Conservation (phyloP, 2,797 vertebrate species). For the Aldrovandia affinis region DNA sequence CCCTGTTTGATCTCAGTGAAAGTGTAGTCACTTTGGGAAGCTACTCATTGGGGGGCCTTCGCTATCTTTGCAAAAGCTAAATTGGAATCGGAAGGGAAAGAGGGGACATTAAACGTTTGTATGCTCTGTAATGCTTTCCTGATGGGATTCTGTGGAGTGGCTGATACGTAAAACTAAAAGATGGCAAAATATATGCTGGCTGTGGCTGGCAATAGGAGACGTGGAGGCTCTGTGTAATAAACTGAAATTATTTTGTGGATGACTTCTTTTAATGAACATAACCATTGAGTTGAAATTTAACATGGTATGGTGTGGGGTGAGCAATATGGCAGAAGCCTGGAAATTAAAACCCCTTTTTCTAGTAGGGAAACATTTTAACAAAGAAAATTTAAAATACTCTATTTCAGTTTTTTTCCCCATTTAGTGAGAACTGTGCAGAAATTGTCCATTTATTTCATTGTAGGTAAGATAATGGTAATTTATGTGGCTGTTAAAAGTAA, state of each 20-base stretch:
- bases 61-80: neutral
- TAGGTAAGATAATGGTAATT: constrained; percentile 33
- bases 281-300: neutral
- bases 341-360: neutral
- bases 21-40: neutral
- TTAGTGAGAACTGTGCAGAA: neutral
- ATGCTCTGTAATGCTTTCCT: neutral
- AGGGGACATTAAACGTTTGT: neutral
- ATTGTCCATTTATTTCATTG: neutral
- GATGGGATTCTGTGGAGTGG: neutral
- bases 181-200: constrained; percentile 1
- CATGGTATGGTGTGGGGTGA: neutral
- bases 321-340: constrained; percentile 1
- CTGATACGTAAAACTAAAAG: constrained; percentile 6
- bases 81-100: neutral
- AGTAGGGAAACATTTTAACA: neutral
- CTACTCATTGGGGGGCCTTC: neutral
- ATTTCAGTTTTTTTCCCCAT: neutral
- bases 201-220: neutral
- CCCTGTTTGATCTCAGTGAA: constrained; percentile 9
- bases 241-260: neutral
- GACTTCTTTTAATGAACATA: neutral
- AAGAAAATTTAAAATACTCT: neutral
- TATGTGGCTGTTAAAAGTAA: constrained; percentile 43
- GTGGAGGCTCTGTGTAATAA: neutral